These are phyloP conservation scores for Grallaria varia DNA, from an alignment of 2,113 vertebrate species.

Conservation along the genomic window DNA sequence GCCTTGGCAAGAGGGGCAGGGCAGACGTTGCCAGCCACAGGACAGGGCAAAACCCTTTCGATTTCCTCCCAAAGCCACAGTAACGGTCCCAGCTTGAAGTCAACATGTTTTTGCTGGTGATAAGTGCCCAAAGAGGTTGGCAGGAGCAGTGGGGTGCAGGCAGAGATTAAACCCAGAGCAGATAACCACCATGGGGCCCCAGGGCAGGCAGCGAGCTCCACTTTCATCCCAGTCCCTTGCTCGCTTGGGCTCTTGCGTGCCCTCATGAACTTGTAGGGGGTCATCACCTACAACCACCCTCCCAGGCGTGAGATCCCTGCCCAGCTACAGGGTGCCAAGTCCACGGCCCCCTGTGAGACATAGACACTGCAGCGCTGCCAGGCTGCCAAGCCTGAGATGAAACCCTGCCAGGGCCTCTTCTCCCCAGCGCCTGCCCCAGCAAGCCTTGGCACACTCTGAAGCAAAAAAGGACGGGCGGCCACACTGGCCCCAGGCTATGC, in stretches of 20 bases:
- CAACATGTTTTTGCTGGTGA: conserved; percentile 43
- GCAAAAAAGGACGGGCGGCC: background rate
- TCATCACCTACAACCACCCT: background rate
- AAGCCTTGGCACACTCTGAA: conserved; percentile 38
- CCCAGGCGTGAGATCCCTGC: background rate
- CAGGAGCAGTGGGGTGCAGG: background rate
- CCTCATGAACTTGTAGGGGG: background rate
- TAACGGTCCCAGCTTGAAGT: conserved; percentile 29
- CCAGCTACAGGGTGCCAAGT: background rate
- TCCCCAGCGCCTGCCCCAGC: background rate
- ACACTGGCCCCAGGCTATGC: background rate
- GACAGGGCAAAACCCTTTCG: background rate
- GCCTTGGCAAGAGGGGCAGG: background rate
- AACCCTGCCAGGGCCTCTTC: conserved; percentile 31
- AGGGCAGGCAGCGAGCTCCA: background rate
- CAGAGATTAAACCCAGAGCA: conserved; percentile 14
- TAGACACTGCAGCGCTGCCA: background rate
- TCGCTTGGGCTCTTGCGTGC: background rate
- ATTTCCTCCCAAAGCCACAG: conserved; percentile 53
- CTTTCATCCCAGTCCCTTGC: fast-evolving
- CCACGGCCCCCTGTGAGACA: background rate
- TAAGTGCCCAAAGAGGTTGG: conserved; percentile 26
- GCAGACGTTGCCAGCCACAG: background rate
- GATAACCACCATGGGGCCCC: background rate
- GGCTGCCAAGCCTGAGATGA: background rate